A percentile compares a stretch with the other conserved stretches of the same genome.
Conservation (phyloP, 2,113 vertebrate genomes). For the Tylochromis polylepis region DNA sequence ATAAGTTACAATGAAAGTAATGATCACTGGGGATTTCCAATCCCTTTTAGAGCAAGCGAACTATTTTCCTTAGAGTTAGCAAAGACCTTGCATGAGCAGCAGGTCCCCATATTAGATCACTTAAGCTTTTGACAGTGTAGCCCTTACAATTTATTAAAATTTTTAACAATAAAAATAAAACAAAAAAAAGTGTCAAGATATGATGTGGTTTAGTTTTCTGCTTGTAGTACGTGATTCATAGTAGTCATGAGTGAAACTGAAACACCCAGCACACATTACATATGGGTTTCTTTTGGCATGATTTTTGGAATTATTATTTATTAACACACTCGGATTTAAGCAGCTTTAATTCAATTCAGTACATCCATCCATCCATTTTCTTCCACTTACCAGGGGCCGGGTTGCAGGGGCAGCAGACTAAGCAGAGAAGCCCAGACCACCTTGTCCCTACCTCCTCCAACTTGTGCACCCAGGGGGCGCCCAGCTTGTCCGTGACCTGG, state of each 20-base stretch:
- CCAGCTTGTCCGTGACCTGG: no score
- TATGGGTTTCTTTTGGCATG: background rate
- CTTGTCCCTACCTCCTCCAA: background rate
- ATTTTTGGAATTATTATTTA: background rate
- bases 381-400: background rate
- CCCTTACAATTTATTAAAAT: background rate
- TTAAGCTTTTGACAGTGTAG: background rate
- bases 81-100: background rate
- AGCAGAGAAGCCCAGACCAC: background rate
- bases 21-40: background rate
- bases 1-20: background rate
- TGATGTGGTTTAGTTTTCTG: background rate
- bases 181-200: background rate
- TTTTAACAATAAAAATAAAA: background rate
- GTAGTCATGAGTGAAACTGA: background rate
- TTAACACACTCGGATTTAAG: background rate
- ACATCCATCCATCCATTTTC: accelerated
- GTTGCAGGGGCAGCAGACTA: background rate
- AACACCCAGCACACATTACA: background rate
- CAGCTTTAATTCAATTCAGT: background rate
- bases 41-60: background rate
- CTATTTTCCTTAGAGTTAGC: background rate
- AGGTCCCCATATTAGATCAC: background rate
- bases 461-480: background rate
- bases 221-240: background rate